These are phyloP conservation scores for Philereme vetulata DNA, from an alignment of 2,888 invertebrate genomes.

Conservation along the genomic window DNA sequence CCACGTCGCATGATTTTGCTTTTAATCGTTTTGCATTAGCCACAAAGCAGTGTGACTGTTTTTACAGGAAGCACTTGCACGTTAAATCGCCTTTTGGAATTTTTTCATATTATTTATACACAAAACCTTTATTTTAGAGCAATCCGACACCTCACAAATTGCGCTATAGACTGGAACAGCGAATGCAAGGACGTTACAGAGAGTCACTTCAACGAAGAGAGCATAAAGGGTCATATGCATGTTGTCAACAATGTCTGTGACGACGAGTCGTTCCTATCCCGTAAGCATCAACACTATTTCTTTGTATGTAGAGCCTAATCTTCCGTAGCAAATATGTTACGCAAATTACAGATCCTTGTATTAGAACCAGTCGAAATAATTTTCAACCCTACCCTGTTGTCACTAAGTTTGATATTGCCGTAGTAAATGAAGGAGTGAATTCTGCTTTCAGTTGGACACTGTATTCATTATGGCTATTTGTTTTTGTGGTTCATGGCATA, in stretches of 20 bases:
- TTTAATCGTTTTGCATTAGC: too few species aligned
- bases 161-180: slow-evolving; percentile 72
- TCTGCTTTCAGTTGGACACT: slow-evolving; percentile 4
- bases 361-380: neutral
- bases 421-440: slow-evolving; percentile 3
- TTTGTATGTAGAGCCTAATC: slow-evolving; percentile 1
- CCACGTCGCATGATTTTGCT: too few species aligned
- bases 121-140: slow-evolving; percentile 52
- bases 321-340: slow-evolving; percentile 1
- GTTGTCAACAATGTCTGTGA: slow-evolving; percentile 66
- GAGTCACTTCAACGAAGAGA: slow-evolving; percentile 69
- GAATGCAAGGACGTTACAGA: slow-evolving; percentile 70
- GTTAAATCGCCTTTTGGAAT: too few species aligned
- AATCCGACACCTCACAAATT: slow-evolving; percentile 63
- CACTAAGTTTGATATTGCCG: neutral
- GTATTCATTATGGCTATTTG: slow-evolving; percentile 28
- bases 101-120: neutral
- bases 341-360: slow-evolving; percentile 8
- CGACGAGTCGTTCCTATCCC: slow-evolving; percentile 59
- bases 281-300: slow-evolving; percentile 48
- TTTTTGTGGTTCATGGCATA: slow-evolving; percentile 16
- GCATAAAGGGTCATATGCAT: slow-evolving; percentile 70
- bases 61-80: too few species aligned
- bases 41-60: too few species aligned
- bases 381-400: slow-evolving; percentile 1